These are phyloP conservation scores for Butorides virescens DNA, from an alignment of 2,113 vertebrate species.

Conservation along the genomic window DNA sequence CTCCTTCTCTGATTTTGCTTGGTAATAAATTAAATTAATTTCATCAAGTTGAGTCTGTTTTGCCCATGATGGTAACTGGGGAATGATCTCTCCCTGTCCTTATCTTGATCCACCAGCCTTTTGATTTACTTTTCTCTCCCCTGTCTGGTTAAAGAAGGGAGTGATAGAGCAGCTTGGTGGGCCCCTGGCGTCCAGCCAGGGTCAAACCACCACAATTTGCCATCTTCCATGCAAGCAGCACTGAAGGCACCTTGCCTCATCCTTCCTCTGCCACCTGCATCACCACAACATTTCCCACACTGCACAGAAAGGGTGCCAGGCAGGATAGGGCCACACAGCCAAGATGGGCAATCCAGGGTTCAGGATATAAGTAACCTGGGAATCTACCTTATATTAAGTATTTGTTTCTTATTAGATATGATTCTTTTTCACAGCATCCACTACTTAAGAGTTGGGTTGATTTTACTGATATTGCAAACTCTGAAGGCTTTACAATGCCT, in stretches of 20 bases:
- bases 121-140: too few species aligned
- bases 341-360: too few species aligned
- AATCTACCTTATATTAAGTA: background rate
- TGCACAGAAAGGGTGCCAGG: background rate
- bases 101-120: too few species aligned
- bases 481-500: background rate
- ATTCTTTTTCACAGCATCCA: background rate
- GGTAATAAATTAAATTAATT: too few species aligned
- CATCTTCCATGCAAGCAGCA: background rate
- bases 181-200: too few species aligned
- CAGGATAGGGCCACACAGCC: background rate
- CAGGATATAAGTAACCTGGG: background rate
- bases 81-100: too few species aligned
- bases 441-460: background rate
- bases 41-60: too few species aligned
- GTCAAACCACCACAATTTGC: background rate
- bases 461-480: fast-evolving
- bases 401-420: background rate
- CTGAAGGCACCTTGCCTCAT: background rate
- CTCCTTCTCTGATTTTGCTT: too few species aligned
- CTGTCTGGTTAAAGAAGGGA: too few species aligned
- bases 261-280: background rate
- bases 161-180: too few species aligned
- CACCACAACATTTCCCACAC: background rate
- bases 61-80: too few species aligned